Evolutionary conservation across 2,797 vertebrate species (phyloP).

Genomic region (Enteromius argenteus): DNA sequence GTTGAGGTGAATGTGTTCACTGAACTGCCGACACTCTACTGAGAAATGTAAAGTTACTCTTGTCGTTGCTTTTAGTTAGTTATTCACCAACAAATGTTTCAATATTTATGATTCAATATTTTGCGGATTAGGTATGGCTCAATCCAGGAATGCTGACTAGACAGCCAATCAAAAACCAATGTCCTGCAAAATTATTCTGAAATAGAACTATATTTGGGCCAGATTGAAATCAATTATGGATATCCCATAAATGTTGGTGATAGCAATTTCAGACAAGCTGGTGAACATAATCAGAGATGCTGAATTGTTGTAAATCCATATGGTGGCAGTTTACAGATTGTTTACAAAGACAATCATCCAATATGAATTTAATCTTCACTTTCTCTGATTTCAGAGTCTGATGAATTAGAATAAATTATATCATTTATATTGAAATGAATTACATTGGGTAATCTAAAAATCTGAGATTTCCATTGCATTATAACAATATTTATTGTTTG

Average conservation of each 20-base stretch:
- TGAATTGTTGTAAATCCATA: slow-evolving; percentile 15
- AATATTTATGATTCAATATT: slow-evolving; percentile 51
- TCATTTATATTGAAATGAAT: neutral
- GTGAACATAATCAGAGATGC: slow-evolving; percentile 68
- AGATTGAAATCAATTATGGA: slow-evolving; percentile 82
- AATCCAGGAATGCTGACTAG: slow-evolving; percentile 13
- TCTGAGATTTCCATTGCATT: neutral
- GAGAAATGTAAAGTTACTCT: neutral
- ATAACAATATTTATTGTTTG: neutral
- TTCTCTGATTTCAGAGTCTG: slow-evolving; percentile 42
- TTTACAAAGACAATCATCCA: slow-evolving; percentile 31
- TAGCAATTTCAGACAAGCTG: slow-evolving; percentile 67
- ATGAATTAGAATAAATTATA: neutral
- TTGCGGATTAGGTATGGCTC: slow-evolving; percentile 30
- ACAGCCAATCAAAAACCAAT: slow-evolving; percentile 50
- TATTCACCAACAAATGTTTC: neutral
- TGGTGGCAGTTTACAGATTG: slow-evolving; percentile 40
- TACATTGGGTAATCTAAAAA: neutral
- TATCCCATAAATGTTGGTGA: slow-evolving; percentile 68
- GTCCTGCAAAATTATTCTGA: slow-evolving; percentile 39
- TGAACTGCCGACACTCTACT: neutral
- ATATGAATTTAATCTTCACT: slow-evolving; percentile 44
- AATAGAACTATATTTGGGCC: slow-evolving; percentile 58
- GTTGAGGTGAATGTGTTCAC: neutral
- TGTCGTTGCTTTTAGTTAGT: neutral